Base-by-base conservation (phyloP, 2,888 invertebrate species). In the Scrobipalpa atriplicella region DNA sequence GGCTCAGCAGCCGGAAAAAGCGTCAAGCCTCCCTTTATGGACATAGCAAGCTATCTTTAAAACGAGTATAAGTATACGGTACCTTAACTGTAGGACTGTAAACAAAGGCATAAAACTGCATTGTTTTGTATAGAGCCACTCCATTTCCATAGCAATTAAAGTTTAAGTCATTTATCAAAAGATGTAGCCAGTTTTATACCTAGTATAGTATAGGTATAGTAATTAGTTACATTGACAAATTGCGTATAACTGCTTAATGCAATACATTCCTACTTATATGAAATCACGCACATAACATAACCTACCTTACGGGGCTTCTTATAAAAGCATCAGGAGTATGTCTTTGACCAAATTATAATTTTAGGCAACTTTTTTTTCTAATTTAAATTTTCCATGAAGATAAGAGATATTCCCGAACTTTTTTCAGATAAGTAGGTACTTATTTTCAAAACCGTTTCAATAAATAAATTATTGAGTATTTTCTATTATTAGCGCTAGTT, bases 91-190 rank as follows among this genome's bases (percentile, higher is more conserved):
- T 43, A 16, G n/a, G 16, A n/a, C n/a, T 7, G 47, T 47, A 47
- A 47, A 47, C 47, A 47, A 47, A 47, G 47, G 5, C 47, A 47
- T 47, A 47, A 47, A 47, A 47, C 5, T 7, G n/a, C 47, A 47
- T 47, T 47, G 47, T 47, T 47, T 47, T 47, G n/a, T 47, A 43
- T 47, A n/a, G n/a, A 47, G 47, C 47, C 16, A 8, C 47, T 47
- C 13, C 13, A 13, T 43, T n/a, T 47, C 13, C 13, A 13, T 43
- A 13, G 13, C 43, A 43, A 47, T 47, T 47, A 47, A 47, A 47
- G n/a, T 16, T n/a, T 47, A 47, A 7, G 47, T 47, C 47, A 47
- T 47, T 47, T 47, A 47, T 47, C 47, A 47, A 16, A 47, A 47
- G 47, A 47, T n/a, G 47, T 16, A 5, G 16, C 47, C 47, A 47